These are phyloP conservation scores for Micrasema longulum DNA, from an alignment of 1,140 invertebrate species.

Conservation along the genomic window DNA sequence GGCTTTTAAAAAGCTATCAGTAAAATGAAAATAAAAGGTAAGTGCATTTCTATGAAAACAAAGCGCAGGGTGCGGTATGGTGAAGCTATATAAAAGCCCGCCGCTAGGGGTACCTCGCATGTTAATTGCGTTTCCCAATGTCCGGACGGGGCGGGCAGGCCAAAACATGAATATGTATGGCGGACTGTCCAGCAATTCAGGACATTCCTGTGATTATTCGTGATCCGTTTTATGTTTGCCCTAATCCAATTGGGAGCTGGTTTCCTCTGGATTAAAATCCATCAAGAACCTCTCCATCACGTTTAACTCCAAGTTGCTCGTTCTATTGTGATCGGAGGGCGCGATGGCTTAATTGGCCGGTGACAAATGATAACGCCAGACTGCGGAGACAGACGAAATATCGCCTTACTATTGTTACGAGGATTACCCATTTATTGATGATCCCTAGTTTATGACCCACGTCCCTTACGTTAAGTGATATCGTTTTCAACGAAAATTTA, in stretches of 20 bases:
- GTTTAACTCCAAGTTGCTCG: background rate
- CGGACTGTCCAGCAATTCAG: constrained; percentile 12
- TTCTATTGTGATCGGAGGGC: background rate
- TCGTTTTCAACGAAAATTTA: no score
- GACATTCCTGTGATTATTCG: constrained; percentile 40
- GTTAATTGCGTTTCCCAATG: constrained; percentile 42
- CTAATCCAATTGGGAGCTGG: constrained; percentile 46
- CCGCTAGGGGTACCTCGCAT: constrained; percentile 11
- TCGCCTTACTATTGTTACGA: background rate
- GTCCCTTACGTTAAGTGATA: no score
- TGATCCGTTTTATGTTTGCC: constrained; percentile 46
- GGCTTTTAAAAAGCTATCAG: constrained; percentile 6
- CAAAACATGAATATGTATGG: constrained; percentile 46
- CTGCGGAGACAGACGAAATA: background rate
- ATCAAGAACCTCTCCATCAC: constrained; percentile 28
- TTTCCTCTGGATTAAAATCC: constrained; percentile 37
- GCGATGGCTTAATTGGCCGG: constrained; percentile 1
- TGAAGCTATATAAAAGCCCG: background rate
- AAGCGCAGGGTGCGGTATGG: background rate
- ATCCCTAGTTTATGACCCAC: no score
- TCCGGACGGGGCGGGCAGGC: constrained; percentile 10
- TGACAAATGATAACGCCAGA: constrained; percentile 9
- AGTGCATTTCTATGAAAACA: background rate
- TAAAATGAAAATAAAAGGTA: constrained; percentile 18
- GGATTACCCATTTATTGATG: background rate